Evolutionary conservation across 2,888 invertebrate species (phyloP).

Genomic region (Andrena minutula): DNA sequence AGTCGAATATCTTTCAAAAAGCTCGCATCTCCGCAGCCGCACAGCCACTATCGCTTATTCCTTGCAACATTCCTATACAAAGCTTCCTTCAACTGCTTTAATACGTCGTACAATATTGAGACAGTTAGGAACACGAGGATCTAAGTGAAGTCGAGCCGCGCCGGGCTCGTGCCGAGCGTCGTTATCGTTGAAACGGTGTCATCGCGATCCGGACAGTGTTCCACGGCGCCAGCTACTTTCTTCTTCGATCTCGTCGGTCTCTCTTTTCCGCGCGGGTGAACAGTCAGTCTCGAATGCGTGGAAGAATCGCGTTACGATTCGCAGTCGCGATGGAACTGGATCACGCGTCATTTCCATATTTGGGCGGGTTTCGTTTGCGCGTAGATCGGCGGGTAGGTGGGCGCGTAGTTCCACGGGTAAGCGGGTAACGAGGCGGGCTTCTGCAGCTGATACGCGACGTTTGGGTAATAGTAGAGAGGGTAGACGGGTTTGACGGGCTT

Average conservation of each 20-base stretch:
- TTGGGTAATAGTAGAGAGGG: slow-evolving; percentile 80
- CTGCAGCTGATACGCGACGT: slow-evolving; percentile 73
- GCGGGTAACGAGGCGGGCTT: slow-evolving; percentile 70
- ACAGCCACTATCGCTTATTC: neutral
- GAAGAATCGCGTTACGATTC: slow-evolving; percentile 31
- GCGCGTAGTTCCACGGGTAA: slow-evolving; percentile 81
- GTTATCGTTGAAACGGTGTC: neutral
- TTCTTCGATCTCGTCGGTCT: slow-evolving; percentile 41
- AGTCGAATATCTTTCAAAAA: neutral
- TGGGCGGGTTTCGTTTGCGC: slow-evolving; percentile 72
- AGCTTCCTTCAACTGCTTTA: too few species aligned
- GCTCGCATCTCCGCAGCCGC: neutral
- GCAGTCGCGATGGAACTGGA: slow-evolving; percentile 28
- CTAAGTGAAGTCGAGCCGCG: neutral
- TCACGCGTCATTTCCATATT: slow-evolving; percentile 76
- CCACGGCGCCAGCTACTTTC: slow-evolving; percentile 47
- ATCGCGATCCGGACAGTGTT: neutral
- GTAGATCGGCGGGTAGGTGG: slow-evolving; percentile 63
- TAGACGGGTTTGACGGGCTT: slow-evolving; percentile 80
- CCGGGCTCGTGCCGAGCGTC: neutral
- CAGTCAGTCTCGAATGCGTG: slow-evolving; percentile 50
- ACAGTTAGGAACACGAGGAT: neutral
- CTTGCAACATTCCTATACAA: too few species aligned
- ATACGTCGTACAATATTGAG: too few species aligned
- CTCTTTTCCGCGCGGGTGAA: slow-evolving; percentile 54